Percentiles rank a stretch among this genome's conserved stretches.
phyloP scores from a whole-genome alignment of 2,113 vertebrate species.

The Deroptyus accipitrinus region DNA sequence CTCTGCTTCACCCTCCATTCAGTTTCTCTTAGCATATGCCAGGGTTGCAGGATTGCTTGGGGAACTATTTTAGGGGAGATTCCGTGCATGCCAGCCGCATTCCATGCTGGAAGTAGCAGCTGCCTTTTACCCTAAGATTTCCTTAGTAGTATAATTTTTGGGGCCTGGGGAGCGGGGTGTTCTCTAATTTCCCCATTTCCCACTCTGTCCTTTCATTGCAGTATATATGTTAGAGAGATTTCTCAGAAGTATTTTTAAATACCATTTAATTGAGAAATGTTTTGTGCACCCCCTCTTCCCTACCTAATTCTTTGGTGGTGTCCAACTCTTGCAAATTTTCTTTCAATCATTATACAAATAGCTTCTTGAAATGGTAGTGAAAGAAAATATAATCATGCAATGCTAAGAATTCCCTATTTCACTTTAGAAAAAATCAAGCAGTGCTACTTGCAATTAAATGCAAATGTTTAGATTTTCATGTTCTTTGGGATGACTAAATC shows the following conservation, averaged over 20 bases:
- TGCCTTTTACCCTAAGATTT: neutral
- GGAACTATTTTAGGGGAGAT: neutral
- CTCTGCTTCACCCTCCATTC: neutral
- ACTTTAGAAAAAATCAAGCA: neutral
- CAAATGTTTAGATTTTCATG: neutral
- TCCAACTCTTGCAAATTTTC: neutral
- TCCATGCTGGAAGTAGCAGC: neutral
- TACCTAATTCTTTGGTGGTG: neutral
- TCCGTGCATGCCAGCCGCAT: neutral
- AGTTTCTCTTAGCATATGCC: neutral
- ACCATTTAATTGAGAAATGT: neutral
- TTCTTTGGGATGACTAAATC: neutral
- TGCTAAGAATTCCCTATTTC: neutral
- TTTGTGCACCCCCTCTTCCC: neutral
- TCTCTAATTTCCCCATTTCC: neutral
- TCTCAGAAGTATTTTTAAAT: neutral
- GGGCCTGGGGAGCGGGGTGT: neutral
- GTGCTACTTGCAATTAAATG: neutral
- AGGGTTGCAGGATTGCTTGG: neutral
- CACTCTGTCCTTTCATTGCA: neutral
- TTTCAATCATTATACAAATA: neutral
- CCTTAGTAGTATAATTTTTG: neutral
- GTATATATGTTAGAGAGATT: neutral
- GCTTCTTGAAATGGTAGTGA: neutral
- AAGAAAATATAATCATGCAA: neutral